phyloP scores from a whole-genome alignment of 1,140 invertebrate species.

The Gerris buenoi region DNA sequence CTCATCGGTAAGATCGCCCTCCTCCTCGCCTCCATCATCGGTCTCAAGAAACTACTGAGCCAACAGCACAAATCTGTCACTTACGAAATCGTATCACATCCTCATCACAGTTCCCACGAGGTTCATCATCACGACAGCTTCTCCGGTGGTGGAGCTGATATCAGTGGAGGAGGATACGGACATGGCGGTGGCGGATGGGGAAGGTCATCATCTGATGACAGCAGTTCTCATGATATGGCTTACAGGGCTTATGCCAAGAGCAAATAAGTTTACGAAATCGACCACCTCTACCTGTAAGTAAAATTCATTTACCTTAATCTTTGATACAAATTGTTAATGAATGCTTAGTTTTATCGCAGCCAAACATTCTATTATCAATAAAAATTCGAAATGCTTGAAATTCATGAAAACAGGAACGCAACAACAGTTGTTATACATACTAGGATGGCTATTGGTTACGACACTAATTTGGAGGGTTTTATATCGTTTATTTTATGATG shows the following conservation, averaged over 20 bases:
- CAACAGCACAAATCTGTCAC: slow-evolving; percentile 62
- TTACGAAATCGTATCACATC: slow-evolving; percentile 66
- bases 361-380: too few species aligned
- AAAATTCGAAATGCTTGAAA: too few species aligned
- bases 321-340: too few species aligned
- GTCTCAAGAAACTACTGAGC: slow-evolving; percentile 57
- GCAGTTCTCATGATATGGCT: slow-evolving; percentile 55
- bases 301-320: too few species aligned
- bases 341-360: too few species aligned
- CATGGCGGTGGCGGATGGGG: slow-evolving; percentile 42
- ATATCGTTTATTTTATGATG: too few species aligned
- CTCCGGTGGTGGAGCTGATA: slow-evolving; percentile 29
- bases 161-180: slow-evolving; percentile 14
- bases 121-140: slow-evolving; percentile 35
- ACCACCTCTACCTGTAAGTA: too few species aligned
- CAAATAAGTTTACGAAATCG: too few species aligned
- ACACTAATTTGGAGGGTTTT: too few species aligned
- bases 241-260: slow-evolving; percentile 46
- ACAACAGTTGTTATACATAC: too few species aligned
- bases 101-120: slow-evolving; percentile 52
- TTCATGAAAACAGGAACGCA: too few species aligned
- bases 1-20: slow-evolving; percentile 68
- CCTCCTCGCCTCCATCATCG: slow-evolving; percentile 63
- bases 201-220: slow-evolving; percentile 32
- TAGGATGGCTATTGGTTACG: too few species aligned